These are phyloP conservation scores for Psilopogon haemacephalus DNA, from an alignment of 2,113 vertebrate genomes.

Conservation along the genomic window DNA sequence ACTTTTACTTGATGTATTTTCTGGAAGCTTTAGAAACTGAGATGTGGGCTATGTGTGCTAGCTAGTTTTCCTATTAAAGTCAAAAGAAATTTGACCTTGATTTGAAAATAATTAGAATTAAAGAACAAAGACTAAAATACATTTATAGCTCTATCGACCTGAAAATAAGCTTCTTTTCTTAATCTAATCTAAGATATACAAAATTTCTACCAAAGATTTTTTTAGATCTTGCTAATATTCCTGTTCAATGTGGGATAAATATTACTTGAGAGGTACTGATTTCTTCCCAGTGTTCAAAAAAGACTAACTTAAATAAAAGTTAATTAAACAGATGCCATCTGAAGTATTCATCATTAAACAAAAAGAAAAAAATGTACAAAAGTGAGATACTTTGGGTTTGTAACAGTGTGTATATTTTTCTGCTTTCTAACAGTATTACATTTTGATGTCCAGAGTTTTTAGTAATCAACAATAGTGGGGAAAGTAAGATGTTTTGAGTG, in stretches of 20 bases:
- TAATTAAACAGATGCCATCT: background rate
- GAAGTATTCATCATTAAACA: background rate
- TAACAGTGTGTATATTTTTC: background rate
- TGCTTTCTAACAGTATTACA: background rate
- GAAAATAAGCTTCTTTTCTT: background rate
- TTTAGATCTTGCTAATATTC: background rate
- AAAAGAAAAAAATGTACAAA: background rate
- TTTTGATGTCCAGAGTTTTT: background rate
- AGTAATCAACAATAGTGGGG: background rate
- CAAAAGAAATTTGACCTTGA: background rate
- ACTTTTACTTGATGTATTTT: background rate
- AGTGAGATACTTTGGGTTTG: background rate
- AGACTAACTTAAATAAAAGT: background rate
- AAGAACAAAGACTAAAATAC: background rate
- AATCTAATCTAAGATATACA: background rate
- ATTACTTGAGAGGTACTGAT: fast-evolving
- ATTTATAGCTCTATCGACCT: background rate
- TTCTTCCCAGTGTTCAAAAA: background rate
- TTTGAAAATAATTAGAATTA: background rate
- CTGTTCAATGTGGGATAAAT: background rate
- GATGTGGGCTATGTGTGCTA: background rate
- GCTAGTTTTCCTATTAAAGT: background rate
- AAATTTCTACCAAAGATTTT: background rate
- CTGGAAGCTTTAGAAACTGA: background rate
- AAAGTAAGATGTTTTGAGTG: background rate